Evolutionary conservation across 2,888 invertebrate genomes (phyloP), one percentile per base, ranked within the genome.

Genomic region (Microctonus aethiopoides): DNA sequence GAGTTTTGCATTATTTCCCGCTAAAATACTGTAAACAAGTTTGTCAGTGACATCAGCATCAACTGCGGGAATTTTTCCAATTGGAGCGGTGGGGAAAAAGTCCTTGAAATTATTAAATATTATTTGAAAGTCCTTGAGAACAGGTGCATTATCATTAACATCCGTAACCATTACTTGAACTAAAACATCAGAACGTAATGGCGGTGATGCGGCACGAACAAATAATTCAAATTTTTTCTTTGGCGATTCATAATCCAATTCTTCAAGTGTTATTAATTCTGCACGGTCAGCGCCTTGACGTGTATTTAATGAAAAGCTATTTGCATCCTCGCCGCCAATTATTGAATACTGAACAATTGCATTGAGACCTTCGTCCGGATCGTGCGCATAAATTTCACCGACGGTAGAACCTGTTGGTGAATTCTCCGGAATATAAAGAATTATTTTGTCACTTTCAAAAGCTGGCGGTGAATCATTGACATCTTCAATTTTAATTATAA

Each of bases 41-140:
- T 92, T 92, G 83, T 98, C 97, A 5, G 94, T 94, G 32, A 97
- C 96, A 87, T 98, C 98, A 11, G 97, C 97, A 87, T 99, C 98
- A 81, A 91, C 93, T 0, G 98, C 98, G 0, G 98, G 98, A 36
- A 98, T 94, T 68, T 91, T 90, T 0, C 98, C 98, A 79, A 98
- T 95, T 0, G 95, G 92, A 0, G 94, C 94, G n/a, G 93, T 93
- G 0, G 98, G 97, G 83, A 98, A 98, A 81, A 95, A 94, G 80
- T 97, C 95, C 77, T 93, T 93, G 86, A 94, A 98, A 82, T 98
- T 98, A 87, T 98, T 98, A 87, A 98, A 96, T 63, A 99, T 93
- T 0, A 99, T 93, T 80, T 93, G 91, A 81, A 99, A 99, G 83
- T 99, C 97, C 78, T 95, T 93, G 78, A 99, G 88, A 76, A 93